phyloP scores from a whole-genome alignment of 2,113 vertebrate genomes.

The Microtus pennsylvanicus region DNA sequence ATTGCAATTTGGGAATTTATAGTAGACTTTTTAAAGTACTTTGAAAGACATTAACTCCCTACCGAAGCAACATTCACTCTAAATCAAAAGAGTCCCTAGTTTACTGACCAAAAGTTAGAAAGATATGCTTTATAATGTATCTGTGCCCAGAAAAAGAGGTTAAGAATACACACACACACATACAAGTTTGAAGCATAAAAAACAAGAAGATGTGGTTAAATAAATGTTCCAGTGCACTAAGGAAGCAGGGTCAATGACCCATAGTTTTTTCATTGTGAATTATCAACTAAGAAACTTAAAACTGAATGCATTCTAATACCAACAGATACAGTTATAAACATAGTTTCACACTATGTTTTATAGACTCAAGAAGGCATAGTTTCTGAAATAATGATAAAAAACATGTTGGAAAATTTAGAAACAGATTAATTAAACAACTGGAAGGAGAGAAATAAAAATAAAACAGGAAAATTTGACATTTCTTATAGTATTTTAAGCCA shows the following conservation, averaged over 20 bases:
- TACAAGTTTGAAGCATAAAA: background rate
- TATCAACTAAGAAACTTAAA: background rate
- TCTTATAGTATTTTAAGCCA: background rate
- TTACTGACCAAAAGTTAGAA: background rate
- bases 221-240: background rate
- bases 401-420: background rate
- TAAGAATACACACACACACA: conserved; percentile 10
- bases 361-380: background rate
- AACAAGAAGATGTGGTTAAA: background rate
- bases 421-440: background rate
- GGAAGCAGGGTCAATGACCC: background rate
- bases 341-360: background rate
- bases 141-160: background rate
- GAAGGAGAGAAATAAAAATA: background rate
- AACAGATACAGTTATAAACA: background rate
- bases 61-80: background rate
- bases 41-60: background rate
- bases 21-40: background rate
- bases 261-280: background rate
- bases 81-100: background rate
- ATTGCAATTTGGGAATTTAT: background rate
- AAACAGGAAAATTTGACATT: background rate
- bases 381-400: background rate
- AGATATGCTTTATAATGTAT: background rate
- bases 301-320: background rate